These are phyloP conservation scores for Halichoeres trimaculatus DNA, from an alignment of 2,113 vertebrate species.

Conservation along the genomic window DNA sequence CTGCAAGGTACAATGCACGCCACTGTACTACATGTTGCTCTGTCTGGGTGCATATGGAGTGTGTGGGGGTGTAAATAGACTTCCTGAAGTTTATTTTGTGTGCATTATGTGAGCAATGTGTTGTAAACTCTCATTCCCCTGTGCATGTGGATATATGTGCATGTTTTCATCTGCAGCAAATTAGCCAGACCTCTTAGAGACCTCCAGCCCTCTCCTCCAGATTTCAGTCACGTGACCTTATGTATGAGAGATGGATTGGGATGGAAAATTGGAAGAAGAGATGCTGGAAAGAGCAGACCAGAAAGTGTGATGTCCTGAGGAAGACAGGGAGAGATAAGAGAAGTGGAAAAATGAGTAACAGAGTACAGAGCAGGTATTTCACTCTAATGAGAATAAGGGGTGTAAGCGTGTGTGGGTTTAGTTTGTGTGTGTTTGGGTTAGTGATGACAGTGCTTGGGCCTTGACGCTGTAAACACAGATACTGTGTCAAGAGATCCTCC, in stretches of 20 bases:
- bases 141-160: background rate
- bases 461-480: conserved; percentile 79
- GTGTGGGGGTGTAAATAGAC: conserved; percentile 52
- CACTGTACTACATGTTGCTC: background rate
- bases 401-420: conserved; percentile 5
- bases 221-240: conserved; percentile 27
- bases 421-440: conserved; percentile 7
- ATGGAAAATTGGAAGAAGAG: conserved; percentile 27
- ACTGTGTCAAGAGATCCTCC: conserved; percentile 73
- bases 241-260: conserved; percentile 13
- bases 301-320: conserved; percentile 3
- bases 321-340: conserved; percentile 13
- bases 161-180: conserved; percentile 70
- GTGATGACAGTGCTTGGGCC: conserved; percentile 57
- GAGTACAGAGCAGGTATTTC: conserved; percentile 47
- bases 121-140: conserved; percentile 5
- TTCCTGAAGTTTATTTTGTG: conserved; percentile 51
- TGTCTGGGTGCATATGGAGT: conserved; percentile 42
- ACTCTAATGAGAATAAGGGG: conserved; percentile 43
- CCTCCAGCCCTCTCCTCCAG: conserved; percentile 38
- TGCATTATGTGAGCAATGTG: conserved; percentile 11
- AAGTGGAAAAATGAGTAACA: conserved; percentile 19
- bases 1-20: conserved; percentile 30
- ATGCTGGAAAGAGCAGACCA: background rate
- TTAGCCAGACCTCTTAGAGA: conserved; percentile 61